These are phyloP conservation scores for Pecten maximus DNA, from an alignment of 2,888 invertebrate genomes.

Conservation along the genomic window DNA sequence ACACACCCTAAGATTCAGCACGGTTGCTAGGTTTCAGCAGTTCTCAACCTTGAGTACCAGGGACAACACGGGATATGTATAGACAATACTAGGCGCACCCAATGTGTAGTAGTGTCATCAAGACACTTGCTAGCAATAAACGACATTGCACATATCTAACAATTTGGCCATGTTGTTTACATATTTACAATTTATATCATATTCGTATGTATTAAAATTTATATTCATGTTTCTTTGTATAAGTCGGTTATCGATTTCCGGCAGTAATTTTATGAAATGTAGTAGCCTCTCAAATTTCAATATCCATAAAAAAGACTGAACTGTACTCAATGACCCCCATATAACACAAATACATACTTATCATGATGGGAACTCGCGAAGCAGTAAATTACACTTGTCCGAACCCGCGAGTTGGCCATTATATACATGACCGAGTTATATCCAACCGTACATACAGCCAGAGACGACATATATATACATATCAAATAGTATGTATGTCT, in stretches of 20 bases:
- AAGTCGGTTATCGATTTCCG: neutral
- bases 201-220: neutral
- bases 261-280: neutral
- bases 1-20: neutral
- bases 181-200: conserved; percentile 11
- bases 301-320: conserved; percentile 4
- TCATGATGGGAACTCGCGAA: conserved; percentile 8
- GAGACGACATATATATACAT: neutral
- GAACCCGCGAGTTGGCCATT: conserved; percentile 9
- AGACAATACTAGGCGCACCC: neutral
- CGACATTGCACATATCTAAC: neutral
- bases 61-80: neutral
- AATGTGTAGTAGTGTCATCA: neutral
- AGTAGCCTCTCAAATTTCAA: neutral
- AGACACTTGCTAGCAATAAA: neutral
- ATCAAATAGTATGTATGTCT: conserved; percentile 1
- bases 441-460: neutral
- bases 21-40: conserved; percentile 32
- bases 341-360: conserved; percentile 18
- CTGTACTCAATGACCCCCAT: conserved; percentile 22
- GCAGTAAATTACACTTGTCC: conserved; percentile 21
- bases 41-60: neutral
- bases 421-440: neutral
- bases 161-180: neutral
- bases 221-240: neutral